Base-by-base conservation (phyloP, 2,797 vertebrate genomes). In the Syncerus caffer region DNA sequence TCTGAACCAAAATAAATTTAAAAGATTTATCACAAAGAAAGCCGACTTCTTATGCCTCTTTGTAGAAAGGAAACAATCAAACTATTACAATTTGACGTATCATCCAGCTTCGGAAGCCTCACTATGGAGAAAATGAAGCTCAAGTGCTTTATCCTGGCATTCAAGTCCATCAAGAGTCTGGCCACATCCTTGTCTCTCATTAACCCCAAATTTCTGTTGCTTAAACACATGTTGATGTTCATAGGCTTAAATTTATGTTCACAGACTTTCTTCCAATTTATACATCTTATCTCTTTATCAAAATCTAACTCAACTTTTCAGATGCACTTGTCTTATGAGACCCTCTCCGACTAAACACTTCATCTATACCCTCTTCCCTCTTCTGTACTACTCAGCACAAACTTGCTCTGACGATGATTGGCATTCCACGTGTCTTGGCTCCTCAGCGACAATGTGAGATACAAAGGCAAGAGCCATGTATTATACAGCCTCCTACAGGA, bases 1-100 rank as follows among this genome's bases (percentile, higher is more conserved):
- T 86, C 25, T 96, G 47, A 97, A 85, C 64, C n/a, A 83, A 96
- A 96, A 93, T 14, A 12, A 82, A 78, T 82, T 67, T 67, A 57
- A 67, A 93, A 88, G 12, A 92, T 90, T 80, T 94, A 64, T 84
- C 50, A 80, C 7, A 88, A 79, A 13, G 13, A 79, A 92, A 88
- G 45, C n/a, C 38, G 57, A 45, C 47, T 85, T 86, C 51, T 80
- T 64, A 55, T 85, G 50, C 21, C 34, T 90, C 27, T 85, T 76
- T 89, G 14, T 50, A 55, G 85, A 53, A 90, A 95, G 21, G 29
- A 6, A 94, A 93, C 10, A 83, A 25, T 84, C 83, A 86, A 71
- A 79, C 14, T 60, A 80, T 10, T 60, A 67, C 34, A 9, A 6
- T 76, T 53, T n/a, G 60, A 58, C 0, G 14, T 64, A 74, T 17